These are phyloP conservation scores for Staurois parvus DNA, from an alignment of 2,797 vertebrate species.

Conservation along the genomic window DNA sequence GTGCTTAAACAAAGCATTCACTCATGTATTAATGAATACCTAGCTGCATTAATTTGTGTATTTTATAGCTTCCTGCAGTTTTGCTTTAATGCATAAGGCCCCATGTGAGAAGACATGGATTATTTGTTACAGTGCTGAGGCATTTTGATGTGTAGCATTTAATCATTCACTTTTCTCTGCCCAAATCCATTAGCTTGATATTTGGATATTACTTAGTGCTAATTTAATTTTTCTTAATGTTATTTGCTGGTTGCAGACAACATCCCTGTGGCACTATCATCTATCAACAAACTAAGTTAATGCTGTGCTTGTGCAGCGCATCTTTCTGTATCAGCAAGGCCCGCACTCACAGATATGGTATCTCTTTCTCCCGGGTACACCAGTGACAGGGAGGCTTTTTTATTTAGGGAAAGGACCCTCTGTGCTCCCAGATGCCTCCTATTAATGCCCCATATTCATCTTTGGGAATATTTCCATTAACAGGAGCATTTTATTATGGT, in stretches of 20 bases:
- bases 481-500: too few relatives aligned
- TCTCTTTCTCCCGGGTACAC: too few relatives aligned
- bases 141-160: slow-evolving; percentile 28
- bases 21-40: too few relatives aligned
- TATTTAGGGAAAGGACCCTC: too few relatives aligned
- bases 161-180: slow-evolving; percentile 24
- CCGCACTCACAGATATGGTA: too few relatives aligned
- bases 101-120: neutral
- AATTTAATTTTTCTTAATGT: slow-evolving; percentile 52
- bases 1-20: too few relatives aligned
- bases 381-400: too few relatives aligned
- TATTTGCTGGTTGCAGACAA: slow-evolving; percentile 33
- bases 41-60: too few relatives aligned
- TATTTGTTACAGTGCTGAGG: neutral
- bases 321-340: slow-evolving; percentile 1
- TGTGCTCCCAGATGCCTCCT: too few relatives aligned
- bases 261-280: slow-evolving; percentile 43
- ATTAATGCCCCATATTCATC: too few relatives aligned
- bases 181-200: slow-evolving; percentile 36
- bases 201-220: slow-evolving; percentile 48
- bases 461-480: too few relatives aligned
- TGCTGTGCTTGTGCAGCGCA: neutral
- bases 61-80: too few relatives aligned
- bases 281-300: slow-evolving; percentile 51
- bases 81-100: neutral